phyloP scores from a whole-genome alignment of 2,113 vertebrate genomes.

The Nesogale talazaci region DNA sequence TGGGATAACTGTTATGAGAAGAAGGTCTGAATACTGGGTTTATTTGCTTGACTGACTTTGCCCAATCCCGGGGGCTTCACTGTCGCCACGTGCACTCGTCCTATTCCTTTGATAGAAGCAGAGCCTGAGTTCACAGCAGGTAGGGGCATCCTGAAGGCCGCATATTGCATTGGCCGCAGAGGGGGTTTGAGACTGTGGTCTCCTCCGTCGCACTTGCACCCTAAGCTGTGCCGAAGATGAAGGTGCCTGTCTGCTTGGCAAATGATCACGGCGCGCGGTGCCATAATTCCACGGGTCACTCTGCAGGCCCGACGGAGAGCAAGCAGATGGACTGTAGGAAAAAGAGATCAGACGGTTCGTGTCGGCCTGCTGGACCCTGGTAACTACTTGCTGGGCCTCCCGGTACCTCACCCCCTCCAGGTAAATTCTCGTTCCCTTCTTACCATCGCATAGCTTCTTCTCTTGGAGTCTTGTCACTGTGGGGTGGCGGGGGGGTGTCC shows the following conservation, averaged over 20 bases:
- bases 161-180: not conserved
- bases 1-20: not conserved
- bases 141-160: not conserved
- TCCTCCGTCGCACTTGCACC: not conserved
- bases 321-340: slow-evolving; percentile 3
- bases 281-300: not conserved
- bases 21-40: too few relatives aligned
- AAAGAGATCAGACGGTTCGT: not conserved
- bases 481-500: too few relatives aligned
- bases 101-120: not conserved
- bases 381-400: not conserved
- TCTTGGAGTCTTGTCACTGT: not conserved
- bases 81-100: not conserved
- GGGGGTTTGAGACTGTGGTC: not conserved
- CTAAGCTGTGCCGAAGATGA: not conserved
- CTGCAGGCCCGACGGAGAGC: not conserved
- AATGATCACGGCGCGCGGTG: not conserved
- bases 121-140: not conserved
- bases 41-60: too few relatives aligned
- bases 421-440: not conserved
- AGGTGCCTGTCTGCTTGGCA: not conserved
- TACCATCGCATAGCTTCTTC: not conserved
- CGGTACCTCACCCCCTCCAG: not conserved
- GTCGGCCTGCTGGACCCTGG: not conserved
- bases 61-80: too few relatives aligned